Conservation (phyloP, 2,113 vertebrate species). For the Hipposideros armiger region DNA sequence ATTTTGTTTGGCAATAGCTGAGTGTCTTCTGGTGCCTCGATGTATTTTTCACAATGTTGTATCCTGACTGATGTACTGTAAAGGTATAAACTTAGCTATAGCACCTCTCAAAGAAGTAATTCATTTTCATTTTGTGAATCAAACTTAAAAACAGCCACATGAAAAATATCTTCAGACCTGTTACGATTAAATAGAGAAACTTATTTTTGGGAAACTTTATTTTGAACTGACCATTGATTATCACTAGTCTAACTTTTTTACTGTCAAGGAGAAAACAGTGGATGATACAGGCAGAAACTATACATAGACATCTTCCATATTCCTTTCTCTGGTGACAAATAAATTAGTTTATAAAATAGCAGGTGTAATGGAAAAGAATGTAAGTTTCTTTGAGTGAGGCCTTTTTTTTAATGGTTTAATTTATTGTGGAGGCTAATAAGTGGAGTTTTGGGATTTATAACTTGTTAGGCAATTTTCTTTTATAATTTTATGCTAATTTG, state of each 20-base stretch:
- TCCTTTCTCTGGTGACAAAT: constrained; percentile 11
- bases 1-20: background rate
- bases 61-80: background rate
- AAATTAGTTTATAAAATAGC: constrained; percentile 24
- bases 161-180: constrained; percentile 14
- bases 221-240: constrained; percentile 39
- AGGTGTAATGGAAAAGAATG: background rate
- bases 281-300: background rate
- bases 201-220: background rate
- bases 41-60: constrained; percentile 22
- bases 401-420: constrained; percentile 49
- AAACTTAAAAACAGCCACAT: background rate
- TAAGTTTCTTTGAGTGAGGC: constrained; percentile 17
- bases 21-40: background rate
- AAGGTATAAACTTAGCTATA: constrained; percentile 23
- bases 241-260: background rate
- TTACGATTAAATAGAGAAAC: constrained; percentile 12
- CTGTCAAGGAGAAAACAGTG: constrained; percentile 13
- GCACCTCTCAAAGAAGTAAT: background rate
- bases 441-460: background rate
- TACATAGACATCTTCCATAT: background rate
- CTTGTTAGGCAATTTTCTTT: background rate
- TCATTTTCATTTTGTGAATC: constrained; percentile 29
- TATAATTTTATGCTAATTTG: constrained; percentile 44
- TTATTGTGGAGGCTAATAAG: constrained; percentile 12